Conservation (phyloP, 2,797 vertebrate genomes). For the Alosa sapidissima region DNA sequence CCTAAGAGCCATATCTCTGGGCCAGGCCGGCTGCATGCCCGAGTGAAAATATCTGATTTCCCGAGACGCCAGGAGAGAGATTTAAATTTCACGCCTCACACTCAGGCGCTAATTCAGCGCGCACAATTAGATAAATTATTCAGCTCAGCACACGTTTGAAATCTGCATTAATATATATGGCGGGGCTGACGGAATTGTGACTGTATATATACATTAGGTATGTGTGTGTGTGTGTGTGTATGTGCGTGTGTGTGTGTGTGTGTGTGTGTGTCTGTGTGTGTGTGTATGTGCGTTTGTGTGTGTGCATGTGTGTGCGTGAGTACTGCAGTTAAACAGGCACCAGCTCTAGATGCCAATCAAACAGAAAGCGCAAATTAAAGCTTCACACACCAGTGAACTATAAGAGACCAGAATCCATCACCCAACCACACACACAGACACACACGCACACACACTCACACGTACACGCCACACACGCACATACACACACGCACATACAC, state of each 20-base stretch:
- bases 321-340: background rate
- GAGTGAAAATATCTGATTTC: background rate
- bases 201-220: background rate
- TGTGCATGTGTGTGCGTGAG: background rate
- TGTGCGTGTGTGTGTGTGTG: background rate
- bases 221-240: constrained; percentile 19
- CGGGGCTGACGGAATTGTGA: background rate
- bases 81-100: background rate
- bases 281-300: constrained; percentile 3
- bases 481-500: no score
- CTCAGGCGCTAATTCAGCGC: background rate
- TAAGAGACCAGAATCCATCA: background rate
- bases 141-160: background rate
- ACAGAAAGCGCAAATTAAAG: background rate
- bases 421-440: no score
- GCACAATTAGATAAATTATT: background rate
- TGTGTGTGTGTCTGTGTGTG: constrained; percentile 22
- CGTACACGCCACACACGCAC: no score
- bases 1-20: background rate
- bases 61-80: background rate
- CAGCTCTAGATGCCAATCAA: no score
- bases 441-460: no score
- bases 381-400: background rate
- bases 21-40: background rate
- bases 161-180: background rate